These are phyloP conservation scores for Xiphophorus couchianus DNA, from an alignment of 2,113 vertebrate species.

Conservation along the genomic window DNA sequence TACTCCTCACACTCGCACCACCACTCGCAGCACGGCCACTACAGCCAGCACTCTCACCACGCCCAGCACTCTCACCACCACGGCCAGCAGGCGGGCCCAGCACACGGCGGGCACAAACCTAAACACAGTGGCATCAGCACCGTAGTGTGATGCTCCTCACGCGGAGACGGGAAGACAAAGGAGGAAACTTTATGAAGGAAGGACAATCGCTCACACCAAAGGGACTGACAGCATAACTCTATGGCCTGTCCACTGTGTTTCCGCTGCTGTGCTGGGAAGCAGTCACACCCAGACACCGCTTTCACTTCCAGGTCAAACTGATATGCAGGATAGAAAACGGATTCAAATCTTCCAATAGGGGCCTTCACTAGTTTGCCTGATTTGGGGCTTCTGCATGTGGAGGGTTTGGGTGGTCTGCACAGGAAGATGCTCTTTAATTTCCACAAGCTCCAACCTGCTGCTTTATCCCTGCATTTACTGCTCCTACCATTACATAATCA, in stretches of 20 bases:
- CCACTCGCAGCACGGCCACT: conserved; percentile 75
- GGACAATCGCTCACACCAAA: conserved; percentile 74
- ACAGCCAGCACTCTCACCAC: conserved; percentile 80
- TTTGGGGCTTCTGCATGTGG: conserved; percentile 33
- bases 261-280: conserved; percentile 70
- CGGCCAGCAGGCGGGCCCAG: conserved; percentile 79
- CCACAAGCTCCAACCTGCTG: conserved; percentile 26
- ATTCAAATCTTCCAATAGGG: conserved; percentile 74
- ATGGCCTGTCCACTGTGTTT: conserved; percentile 80
- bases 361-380: conserved; percentile 68
- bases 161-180: conserved; percentile 28
- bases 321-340: conserved; percentile 72
- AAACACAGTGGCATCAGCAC: conserved; percentile 98
- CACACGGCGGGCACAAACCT: conserved; percentile 84
- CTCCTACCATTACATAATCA: conserved; percentile 52
- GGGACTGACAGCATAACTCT: conserved; percentile 74
- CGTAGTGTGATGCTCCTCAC: conserved; percentile 83
- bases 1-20: conserved; percentile 77
- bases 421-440: conserved; percentile 61
- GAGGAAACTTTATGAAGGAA: conserved; percentile 44
- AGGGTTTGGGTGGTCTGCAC: conserved; percentile 27
- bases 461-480: conserved; percentile 39
- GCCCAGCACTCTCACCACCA: conserved; percentile 82
- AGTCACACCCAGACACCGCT: conserved; percentile 60
- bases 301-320: conserved; percentile 65